Conservation (phyloP, 1,140 invertebrate genomes). For the Pemphigus obesinymphae region DNA sequence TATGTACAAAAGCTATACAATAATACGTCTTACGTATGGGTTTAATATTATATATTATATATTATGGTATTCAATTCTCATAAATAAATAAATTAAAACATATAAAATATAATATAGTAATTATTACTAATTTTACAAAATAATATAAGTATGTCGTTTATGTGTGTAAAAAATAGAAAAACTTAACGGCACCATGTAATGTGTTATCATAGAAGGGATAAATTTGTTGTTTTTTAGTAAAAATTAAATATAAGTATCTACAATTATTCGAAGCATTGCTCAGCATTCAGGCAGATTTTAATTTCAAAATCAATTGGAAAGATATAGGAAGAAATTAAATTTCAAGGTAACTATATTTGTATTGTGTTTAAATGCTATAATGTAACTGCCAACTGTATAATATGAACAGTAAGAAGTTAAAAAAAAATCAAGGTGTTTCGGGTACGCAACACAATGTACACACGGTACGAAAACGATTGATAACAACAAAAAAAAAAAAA, state of each 20-base stretch:
- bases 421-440: background rate
- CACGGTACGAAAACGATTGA: no score
- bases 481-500: no score
- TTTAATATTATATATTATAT: background rate
- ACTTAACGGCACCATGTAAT: no score
- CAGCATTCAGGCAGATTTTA: background rate
- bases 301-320: background rate
- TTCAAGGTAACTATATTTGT: no score
- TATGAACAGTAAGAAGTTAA: no score
- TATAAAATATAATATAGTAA: background rate
- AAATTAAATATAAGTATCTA: no score
- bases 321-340: no score
- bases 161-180: conserved; percentile 3
- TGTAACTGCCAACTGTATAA: no score
- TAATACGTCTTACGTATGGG: background rate
- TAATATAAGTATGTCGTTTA: background rate
- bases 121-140: background rate
- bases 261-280: no score
- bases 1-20: background rate
- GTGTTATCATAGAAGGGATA: no score
- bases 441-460: background rate
- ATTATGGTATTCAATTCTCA: no score
- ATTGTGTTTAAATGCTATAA: background rate
- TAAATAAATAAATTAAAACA: background rate
- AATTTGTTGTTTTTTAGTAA: no score